Base-by-base conservation (phyloP, 92 coral and sea anemone species). In the Anthopleura xanthogrammica region DNA sequence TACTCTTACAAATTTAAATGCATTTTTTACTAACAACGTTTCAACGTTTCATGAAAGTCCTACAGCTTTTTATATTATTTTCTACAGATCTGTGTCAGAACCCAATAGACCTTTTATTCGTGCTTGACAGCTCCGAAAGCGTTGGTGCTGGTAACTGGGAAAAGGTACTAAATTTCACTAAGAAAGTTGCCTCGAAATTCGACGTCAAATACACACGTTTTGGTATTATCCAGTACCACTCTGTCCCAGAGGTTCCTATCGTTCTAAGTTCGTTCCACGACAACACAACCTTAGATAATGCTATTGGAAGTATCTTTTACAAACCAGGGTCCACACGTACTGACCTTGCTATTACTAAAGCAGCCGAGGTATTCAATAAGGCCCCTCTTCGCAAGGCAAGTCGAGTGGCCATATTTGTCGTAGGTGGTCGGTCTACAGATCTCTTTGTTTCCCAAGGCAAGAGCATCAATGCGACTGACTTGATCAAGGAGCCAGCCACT, bases 61-160 rank as follows among this genome's bases (percentile, higher is more conserved):
- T 29, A 29, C 36, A 29, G 36, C 36, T 29, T 0, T 29, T 29
- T 29, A 29, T 29, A 29, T 29, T 46, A 2, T 46, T 46, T 46
- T 46, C 5, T 4, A 39, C 73, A 91, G 94, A 78, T 74, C 82
- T 52, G 66, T 95, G 98, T 54, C 62, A 90, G 54, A 92, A 95
- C 19, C 96, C 98, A 5, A 87, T 89, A 77, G 98, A 95, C 83
- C 82, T 95, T 43, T 86, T 95, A 41, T 88, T 94, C 60, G 90
- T 91, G 58, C 90, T 95, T 39, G 98, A 95, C 86, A 95, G 98
- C 75, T 95, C 98, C 39, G 98, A 95, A 81, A 94, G 92, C 80
- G 86, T 94, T 60, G 94, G 96, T 17, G 90, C 83, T 29, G 86
- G 80, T n/a, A 95, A 95, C 90, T 95, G 98, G 98, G 79, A 87